Conservation (phyloP, 2,797 vertebrate genomes). For the Amphiprion clarkii region DNA sequence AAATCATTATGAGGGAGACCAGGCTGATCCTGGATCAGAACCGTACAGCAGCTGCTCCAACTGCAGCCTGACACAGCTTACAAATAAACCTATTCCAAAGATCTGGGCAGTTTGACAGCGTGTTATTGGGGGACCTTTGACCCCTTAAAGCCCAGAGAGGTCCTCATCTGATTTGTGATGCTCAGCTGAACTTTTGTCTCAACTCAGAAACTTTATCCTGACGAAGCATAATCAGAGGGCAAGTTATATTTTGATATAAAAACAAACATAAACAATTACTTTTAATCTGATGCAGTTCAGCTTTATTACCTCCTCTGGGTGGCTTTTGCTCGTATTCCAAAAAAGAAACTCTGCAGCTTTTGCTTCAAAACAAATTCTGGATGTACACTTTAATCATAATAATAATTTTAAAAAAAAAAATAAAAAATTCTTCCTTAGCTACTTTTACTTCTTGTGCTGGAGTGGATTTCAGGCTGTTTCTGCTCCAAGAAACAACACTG, state of each 20-base stretch:
- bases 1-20: background rate
- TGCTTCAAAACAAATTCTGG: background rate
- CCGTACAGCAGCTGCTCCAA: background rate
- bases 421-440: background rate
- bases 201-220: constrained; percentile 4
- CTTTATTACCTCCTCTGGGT: background rate
- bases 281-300: background rate
- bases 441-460: background rate
- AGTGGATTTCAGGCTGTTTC: constrained; percentile 22
- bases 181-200: constrained; percentile 25
- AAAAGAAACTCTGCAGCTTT: background rate
- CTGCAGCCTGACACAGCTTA: constrained; percentile 8
- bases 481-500: background rate
- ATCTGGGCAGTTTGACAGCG: constrained; percentile 38
- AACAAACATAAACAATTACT: background rate
- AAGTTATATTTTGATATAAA: background rate
- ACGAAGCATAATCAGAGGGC: background rate
- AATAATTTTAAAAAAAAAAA: too few species aligned
- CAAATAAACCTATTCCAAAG: constrained; percentile 18
- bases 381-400: background rate
- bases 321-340: background rate
- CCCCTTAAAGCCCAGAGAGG: constrained; percentile 33
- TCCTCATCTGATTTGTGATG: constrained; percentile 37
- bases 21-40: constrained; percentile 36
- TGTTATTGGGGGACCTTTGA: constrained; percentile 48